Evolutionary conservation across 2,797 vertebrate species (phyloP).

Genomic region (Cottoperca gobio): DNA sequence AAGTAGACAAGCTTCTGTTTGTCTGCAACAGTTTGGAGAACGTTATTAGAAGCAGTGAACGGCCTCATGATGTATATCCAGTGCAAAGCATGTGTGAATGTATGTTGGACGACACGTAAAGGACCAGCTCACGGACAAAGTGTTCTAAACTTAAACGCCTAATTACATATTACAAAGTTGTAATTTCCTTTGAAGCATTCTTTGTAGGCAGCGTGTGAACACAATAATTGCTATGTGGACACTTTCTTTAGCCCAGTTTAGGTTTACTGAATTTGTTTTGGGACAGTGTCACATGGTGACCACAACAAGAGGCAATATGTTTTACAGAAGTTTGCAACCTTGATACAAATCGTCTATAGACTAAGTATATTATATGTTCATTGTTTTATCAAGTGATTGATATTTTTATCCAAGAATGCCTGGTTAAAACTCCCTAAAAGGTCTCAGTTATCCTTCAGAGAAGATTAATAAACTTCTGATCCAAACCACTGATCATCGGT

Average conservation of each 20-base stretch:
- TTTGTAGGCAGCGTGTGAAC: not conserved
- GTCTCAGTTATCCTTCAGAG: not conserved
- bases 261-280: constrained; percentile 1
- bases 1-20: constrained; percentile 17
- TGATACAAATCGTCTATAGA: not conserved
- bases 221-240: not conserved
- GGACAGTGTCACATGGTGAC: not conserved
- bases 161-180: not conserved
- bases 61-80: constrained; percentile 11
- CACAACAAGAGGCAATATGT: not conserved
- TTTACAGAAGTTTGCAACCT: not conserved
- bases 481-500: constrained; percentile 39
- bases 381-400: not conserved
- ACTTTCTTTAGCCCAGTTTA: not conserved
- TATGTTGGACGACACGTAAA: too few species aligned
- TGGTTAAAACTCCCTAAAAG: not conserved
- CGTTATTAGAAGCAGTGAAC: constrained; percentile 10
- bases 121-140: not conserved
- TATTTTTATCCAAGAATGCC: not conserved
- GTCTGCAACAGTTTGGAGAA: constrained; percentile 20
- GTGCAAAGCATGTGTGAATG: not conserved
- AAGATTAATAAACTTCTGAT: constrained; percentile 43
- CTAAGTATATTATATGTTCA: too few species aligned
- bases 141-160: not conserved
- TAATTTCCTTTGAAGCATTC: not conserved